A percentile compares a stretch with the other conserved stretches of the same genome.
phyloP scores from a whole-genome alignment of 1,140 invertebrate species.

The Bursaphelenchus mucronatus region DNA sequence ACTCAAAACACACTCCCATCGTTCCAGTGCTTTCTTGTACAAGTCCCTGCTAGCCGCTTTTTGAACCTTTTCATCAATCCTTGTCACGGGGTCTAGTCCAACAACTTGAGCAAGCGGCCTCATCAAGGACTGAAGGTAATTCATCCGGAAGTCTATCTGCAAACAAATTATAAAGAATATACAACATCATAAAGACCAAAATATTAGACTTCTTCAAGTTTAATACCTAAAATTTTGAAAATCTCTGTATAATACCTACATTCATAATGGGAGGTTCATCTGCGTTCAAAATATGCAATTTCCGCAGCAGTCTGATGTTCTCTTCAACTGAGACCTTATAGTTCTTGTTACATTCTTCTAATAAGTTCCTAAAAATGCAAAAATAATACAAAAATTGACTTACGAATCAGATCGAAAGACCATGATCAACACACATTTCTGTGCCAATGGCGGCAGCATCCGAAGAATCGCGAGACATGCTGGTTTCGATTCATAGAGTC shows the following conservation, averaged over 20 bases:
- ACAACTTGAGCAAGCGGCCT: conserved; percentile 22
- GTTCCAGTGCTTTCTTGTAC: conserved; percentile 31
- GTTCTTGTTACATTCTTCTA: conserved; percentile 4
- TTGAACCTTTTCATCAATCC: conserved; percentile 32
- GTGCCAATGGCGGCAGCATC: conserved; percentile 37
- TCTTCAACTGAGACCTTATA: background rate
- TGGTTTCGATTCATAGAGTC: conserved; percentile 31
- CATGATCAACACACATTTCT: conserved; percentile 35
- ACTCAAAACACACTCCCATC: conserved; percentile 42
- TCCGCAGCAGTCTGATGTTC: conserved; percentile 10
- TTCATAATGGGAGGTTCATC: conserved; percentile 3
- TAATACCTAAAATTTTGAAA: background rate
- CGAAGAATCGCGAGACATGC: conserved; percentile 47
- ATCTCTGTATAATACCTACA: conserved; percentile 25
- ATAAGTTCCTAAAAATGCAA: conserved; percentile 10
- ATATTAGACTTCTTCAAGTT: background rate
- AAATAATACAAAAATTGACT: conserved; percentile 5
- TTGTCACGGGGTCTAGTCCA: conserved; percentile 17
- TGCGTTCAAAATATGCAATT: conserved; percentile 13
- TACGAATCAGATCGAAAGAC: conserved; percentile 6
- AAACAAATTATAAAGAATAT: background rate
- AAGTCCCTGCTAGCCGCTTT: conserved; percentile 39
- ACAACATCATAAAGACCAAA: background rate
- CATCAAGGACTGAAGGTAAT: conserved; percentile 42
- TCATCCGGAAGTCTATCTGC: conserved; percentile 39